Percentiles rank a stretch among this genome's conserved stretches.
Conservation (phyloP, 2,797 vertebrate species). For the Lemur catta region DNA sequence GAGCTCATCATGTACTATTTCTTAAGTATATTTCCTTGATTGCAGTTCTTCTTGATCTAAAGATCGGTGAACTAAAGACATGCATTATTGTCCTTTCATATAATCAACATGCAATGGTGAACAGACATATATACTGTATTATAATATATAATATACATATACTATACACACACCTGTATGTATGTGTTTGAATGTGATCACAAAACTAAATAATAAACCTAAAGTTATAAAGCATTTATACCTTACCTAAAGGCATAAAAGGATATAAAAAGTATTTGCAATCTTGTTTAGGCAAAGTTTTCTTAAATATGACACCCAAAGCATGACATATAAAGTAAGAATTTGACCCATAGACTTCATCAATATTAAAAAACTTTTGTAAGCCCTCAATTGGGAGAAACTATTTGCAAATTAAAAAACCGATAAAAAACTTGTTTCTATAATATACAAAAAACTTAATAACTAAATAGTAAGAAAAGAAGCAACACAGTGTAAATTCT, state of each 20-base stretch:
- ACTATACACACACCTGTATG: not conserved
- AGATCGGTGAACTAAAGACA: not conserved
- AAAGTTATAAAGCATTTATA: not conserved
- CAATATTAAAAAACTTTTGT: not conserved
- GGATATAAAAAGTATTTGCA: not conserved
- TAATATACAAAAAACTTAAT: not conserved
- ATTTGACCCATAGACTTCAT: not conserved
- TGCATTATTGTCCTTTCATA: not conserved
- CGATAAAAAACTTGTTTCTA: not conserved
- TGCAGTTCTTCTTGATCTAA: not conserved
- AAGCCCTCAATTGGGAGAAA: not conserved
- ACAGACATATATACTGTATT: not conserved
- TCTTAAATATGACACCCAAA: not conserved
- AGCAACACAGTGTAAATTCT: not conserved
- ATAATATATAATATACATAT: not conserved
- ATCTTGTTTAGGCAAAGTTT: not conserved
- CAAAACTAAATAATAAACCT: not conserved
- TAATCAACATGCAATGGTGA: not conserved
- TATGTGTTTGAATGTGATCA: not conserved
- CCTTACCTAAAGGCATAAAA: not conserved
- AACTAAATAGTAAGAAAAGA: not conserved
- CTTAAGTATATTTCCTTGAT: not conserved
- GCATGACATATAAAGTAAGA: not conserved
- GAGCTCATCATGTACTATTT: not conserved
- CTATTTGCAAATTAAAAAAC: not conserved